phyloP scores from a whole-genome alignment of 2,113 vertebrate genomes.

The Acanthisitta chloris region DNA sequence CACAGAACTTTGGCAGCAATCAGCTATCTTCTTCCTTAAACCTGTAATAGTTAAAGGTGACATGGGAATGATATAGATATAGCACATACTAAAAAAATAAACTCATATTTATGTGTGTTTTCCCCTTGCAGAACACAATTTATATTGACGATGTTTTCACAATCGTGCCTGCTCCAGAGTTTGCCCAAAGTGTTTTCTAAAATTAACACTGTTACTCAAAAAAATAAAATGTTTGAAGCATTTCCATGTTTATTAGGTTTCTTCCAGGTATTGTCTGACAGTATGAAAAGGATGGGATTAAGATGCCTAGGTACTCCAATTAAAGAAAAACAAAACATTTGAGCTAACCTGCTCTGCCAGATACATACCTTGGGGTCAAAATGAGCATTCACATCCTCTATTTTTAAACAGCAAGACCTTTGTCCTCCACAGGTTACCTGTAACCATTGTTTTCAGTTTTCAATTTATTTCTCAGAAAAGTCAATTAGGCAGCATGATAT shows the following conservation, averaged over 20 bases:
- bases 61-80: neutral
- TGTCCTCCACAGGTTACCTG: neutral
- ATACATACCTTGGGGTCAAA: neutral
- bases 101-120: neutral
- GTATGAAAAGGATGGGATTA: neutral
- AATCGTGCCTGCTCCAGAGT: neutral
- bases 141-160: neutral
- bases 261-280: slow-evolving; percentile 2
- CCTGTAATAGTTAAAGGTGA: neutral
- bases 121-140: neutral
- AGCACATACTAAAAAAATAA: neutral
- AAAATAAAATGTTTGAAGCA: neutral
- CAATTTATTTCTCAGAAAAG: neutral
- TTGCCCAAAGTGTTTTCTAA: neutral
- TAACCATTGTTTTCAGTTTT: neutral
- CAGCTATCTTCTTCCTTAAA: neutral
- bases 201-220: neutral
- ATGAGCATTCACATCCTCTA: neutral
- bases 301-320: neutral
- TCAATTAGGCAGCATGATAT: neutral
- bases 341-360: neutral
- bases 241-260: neutral
- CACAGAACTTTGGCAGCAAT: neutral
- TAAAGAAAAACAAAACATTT: neutral
- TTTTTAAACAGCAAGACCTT: neutral